Percentiles rank a stretch among this genome's conserved stretches.
Conservation (phyloP, 2,797 vertebrate species). For the Lepilemur ruficaudatus region DNA sequence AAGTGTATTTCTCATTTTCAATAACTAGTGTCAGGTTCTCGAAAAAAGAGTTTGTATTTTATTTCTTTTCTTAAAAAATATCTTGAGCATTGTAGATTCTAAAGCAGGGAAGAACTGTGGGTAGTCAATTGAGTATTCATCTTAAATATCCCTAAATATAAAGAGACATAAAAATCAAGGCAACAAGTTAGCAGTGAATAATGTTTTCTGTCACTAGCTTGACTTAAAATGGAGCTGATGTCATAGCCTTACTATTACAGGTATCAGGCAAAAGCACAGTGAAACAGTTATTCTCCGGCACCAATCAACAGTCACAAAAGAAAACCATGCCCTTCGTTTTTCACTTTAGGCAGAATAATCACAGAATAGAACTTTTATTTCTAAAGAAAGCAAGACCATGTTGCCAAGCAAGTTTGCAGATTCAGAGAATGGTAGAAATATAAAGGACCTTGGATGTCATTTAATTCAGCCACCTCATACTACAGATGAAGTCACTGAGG, state of each 20-base stretch:
- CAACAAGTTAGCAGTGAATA: conserved; percentile 27
- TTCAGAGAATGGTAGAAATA: conserved; percentile 6
- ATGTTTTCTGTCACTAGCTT: conserved; percentile 32
- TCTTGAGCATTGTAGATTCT: not conserved
- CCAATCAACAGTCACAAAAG: not conserved
- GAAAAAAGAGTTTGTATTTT: not conserved
- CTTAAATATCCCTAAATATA: not conserved
- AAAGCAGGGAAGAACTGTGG: not conserved
- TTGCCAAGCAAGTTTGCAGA: not conserved
- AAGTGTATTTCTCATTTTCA: conserved; percentile 39
- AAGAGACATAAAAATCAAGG: conserved; percentile 1
- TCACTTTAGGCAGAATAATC: conserved; percentile 12
- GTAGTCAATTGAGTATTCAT: not conserved
- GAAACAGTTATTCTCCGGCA: conserved; percentile 17
- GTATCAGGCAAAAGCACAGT: conserved; percentile 8
- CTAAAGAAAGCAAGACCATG: conserved; percentile 39
- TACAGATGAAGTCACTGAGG: not conserved
- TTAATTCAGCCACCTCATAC: not conserved
- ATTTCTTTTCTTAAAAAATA: conserved; percentile 14
- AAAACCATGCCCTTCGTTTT: not conserved
- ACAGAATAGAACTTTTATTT: not conserved
- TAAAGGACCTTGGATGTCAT: not conserved
- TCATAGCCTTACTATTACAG: not conserved
- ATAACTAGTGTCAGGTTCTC: conserved; percentile 6
- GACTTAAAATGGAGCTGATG: conserved; percentile 29